Evolutionary conservation across 1,140 invertebrate species (phyloP).

Genomic region (roundworm (Caenorhabditis elegans)): WBcel235 BX284603.4:8962501-8963000

Average conservation of each 20-base stretch:
- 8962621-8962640: background rate
- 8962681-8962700: background rate
- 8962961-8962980: background rate
- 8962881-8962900: too few relatives aligned
- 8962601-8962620: background rate
- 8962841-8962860: background rate
- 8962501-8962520: slow-evolving; percentile 15
- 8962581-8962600: too few relatives aligned
- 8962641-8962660: background rate
- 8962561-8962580: background rate
- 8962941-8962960: too few relatives aligned
- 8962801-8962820: background rate
- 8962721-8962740: background rate
- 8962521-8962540: background rate
- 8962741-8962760: background rate
- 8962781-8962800: background rate
- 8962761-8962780: background rate
- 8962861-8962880: background rate
- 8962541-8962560: background rate
- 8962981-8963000: background rate
- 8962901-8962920: slow-evolving; percentile 1
- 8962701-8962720: slow-evolving; percentile 1
- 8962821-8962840: background rate
- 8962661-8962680: background rate
- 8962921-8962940: background rate